Conservation (phyloP, 64 coral and sea anemone species). For the Porites australiensis region DNA sequence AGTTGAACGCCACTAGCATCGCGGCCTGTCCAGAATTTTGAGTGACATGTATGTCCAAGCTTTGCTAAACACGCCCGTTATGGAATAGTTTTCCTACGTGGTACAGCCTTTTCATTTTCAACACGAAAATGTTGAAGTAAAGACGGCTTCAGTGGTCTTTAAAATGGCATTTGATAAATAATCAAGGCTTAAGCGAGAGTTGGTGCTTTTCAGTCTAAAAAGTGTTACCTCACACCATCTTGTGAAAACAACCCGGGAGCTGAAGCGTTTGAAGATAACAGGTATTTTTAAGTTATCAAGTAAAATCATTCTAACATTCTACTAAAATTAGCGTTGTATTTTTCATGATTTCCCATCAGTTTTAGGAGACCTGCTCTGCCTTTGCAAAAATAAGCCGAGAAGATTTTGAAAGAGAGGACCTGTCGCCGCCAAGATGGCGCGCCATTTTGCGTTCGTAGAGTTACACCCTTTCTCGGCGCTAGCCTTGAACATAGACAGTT, state of each 20-base stretch:
- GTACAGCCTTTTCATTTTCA: not conserved
- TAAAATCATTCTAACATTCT: not conserved
- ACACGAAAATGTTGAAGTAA: not conserved
- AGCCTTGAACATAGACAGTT: not conserved
- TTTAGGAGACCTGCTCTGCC: not conserved
- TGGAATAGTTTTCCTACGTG: not conserved
- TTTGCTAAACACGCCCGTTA: slow-evolving; percentile 19
- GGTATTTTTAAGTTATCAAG: not conserved
- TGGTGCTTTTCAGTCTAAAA: not conserved
- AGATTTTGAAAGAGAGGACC: not conserved
- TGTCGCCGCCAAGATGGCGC: not conserved
- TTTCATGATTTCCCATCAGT: not conserved
- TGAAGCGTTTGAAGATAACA: not conserved
- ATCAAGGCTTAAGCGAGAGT: no score
- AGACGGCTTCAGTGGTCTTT: not conserved
- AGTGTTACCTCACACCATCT: not conserved
- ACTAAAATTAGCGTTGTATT: not conserved
- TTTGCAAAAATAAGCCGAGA: not conserved
- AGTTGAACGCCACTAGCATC: slow-evolving; percentile 13
- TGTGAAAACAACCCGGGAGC: not conserved
- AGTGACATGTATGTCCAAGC: slow-evolving; percentile 6
- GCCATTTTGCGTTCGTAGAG: not conserved
- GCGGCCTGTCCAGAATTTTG: slow-evolving; percentile 12
- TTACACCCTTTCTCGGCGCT: slow-evolving; percentile 10
- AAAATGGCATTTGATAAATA: not conserved